Conservation (phyloP, 1,140 invertebrate species). For the Melipona quadrifasciata region DNA sequence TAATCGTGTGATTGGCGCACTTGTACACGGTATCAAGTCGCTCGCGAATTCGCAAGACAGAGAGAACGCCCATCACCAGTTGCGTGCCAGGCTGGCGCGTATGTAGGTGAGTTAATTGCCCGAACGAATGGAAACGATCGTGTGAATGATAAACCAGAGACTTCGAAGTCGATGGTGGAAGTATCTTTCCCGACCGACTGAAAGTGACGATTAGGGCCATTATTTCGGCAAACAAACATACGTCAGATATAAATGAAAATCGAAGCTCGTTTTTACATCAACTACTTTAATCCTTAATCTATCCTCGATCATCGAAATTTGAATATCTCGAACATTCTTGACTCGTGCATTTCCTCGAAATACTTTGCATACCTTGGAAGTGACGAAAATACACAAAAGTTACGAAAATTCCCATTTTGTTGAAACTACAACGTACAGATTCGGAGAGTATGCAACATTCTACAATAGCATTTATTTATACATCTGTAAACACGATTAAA, state of each 20-base stretch:
- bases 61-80: constrained; percentile 11
- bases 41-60: constrained; percentile 17
- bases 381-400: too few species aligned
- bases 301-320: too few species aligned
- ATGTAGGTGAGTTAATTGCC: constrained; percentile 46
- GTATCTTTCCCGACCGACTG: neutral
- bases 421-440: too few species aligned
- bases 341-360: too few species aligned
- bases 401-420: too few species aligned
- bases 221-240: neutral
- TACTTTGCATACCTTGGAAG: too few species aligned
- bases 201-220: neutral
- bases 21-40: neutral
- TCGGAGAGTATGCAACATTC: too few species aligned
- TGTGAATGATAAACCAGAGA: constrained; percentile 42
- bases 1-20: neutral
- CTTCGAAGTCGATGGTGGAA: constrained; percentile 20
- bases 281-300: too few species aligned
- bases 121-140: constrained; percentile 47
- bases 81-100: constrained; percentile 27
- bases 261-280: too few species aligned
- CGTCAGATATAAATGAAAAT: neutral
- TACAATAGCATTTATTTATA: too few species aligned
- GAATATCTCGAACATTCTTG: too few species aligned
- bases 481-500: too few species aligned